phyloP scores from a whole-genome alignment of 2,113 vertebrate genomes.

The Edolisoma coerulescens region DNA sequence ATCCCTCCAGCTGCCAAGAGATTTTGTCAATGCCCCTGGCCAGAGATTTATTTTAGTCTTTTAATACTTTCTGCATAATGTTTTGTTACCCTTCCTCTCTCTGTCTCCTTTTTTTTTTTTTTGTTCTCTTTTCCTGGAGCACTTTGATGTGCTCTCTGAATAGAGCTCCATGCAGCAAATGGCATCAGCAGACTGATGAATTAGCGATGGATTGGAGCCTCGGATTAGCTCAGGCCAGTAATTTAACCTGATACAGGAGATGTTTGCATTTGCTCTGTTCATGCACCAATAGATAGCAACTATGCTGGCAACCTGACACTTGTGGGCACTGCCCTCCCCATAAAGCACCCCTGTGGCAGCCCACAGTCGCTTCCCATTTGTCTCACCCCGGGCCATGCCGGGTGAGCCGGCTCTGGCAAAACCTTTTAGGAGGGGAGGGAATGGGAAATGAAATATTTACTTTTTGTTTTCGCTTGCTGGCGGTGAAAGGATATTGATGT shows the following conservation, averaged over 20 bases:
- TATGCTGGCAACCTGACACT: constrained; percentile 4
- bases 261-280: constrained; percentile 39
- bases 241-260: constrained; percentile 61
- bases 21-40: neutral
- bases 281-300: constrained; percentile 38
- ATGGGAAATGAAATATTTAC: constrained; percentile 42
- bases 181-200: constrained; percentile 66
- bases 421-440: neutral
- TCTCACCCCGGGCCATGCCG: neutral
- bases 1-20: neutral
- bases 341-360: neutral
- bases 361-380: constrained; percentile 24
- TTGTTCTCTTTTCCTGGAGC: neutral
- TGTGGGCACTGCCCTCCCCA: neutral
- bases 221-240: constrained; percentile 47
- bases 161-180: constrained; percentile 53
- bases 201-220: constrained; percentile 48
- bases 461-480: neutral
- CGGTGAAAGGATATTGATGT: constrained; percentile 10
- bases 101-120: neutral
- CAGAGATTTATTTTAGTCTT: constrained; percentile 28
- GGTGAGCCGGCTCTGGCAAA: neutral
- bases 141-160: constrained; percentile 60
- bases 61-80: constrained; percentile 29
- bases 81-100: neutral